Evolutionary conservation across 2,797 vertebrate genomes (phyloP).

Genomic region (Huso huso): DNA sequence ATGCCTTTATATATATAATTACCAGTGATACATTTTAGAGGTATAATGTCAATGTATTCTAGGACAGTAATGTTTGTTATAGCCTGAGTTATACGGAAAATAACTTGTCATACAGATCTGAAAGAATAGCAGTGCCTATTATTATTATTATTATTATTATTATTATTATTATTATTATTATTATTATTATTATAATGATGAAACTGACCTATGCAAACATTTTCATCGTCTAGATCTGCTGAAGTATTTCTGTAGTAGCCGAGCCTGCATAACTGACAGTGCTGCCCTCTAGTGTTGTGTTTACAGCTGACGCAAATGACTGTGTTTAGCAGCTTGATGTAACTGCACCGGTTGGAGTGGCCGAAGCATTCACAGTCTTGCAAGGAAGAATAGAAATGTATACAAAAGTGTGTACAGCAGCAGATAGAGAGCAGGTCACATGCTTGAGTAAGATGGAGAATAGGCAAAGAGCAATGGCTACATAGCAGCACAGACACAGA

Average conservation of each 20-base stretch:
- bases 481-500: constrained; percentile 39
- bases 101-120: constrained; percentile 18
- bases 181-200: constrained; percentile 32
- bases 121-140: constrained; percentile 25
- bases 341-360: constrained; percentile 97
- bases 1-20: too few relatives aligned
- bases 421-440: constrained; percentile 61
- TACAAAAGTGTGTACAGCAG: constrained; percentile 55
- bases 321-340: constrained; percentile 91
- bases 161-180: too few relatives aligned
- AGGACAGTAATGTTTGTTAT: too few relatives aligned
- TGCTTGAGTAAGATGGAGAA: constrained; percentile 68
- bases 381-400: constrained; percentile 70
- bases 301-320: constrained; percentile 97
- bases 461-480: constrained; percentile 42
- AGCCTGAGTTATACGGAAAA: constrained; percentile 2
- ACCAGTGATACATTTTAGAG: too few relatives aligned
- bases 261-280: constrained; percentile 87
- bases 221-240: constrained; percentile 71
- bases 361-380: constrained; percentile 93
- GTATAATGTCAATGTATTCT: too few relatives aligned
- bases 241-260: constrained; percentile 86
- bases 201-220: constrained; percentile 84
- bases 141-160: constrained; percentile 12
- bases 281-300: constrained; percentile 95